Evolutionary conservation across 2,113 vertebrate species (phyloP).

Genomic region (Syngnathus scovelli): DNA sequence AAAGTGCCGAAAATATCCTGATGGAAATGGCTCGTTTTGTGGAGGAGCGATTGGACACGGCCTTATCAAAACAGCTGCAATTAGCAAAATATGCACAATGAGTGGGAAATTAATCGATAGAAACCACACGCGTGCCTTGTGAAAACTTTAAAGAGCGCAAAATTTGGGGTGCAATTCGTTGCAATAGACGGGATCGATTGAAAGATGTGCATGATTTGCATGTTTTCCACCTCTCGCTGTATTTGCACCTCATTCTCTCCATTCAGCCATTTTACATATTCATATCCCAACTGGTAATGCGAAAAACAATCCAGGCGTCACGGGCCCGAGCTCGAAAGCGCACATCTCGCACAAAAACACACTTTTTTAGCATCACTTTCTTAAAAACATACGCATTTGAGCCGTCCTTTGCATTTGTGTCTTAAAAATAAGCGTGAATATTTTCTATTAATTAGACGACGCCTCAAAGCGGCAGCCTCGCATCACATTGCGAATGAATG

Average conservation of each 20-base stretch:
- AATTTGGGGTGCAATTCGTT: slow-evolving; percentile 8
- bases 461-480: neutral
- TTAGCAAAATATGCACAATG: slow-evolving; percentile 49
- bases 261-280: slow-evolving; percentile 76
- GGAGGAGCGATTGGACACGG: slow-evolving; percentile 28
- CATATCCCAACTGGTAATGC: slow-evolving; percentile 72
- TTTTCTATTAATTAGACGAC: neutral
- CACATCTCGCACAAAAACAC: slow-evolving; percentile 10
- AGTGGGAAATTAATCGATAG: neutral
- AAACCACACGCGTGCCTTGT: slow-evolving; percentile 22
- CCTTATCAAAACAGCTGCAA: slow-evolving; percentile 56
- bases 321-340: slow-evolving; percentile 30
- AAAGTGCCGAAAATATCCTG: slow-evolving; percentile 14
- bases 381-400: neutral
- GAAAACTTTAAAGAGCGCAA: slow-evolving; percentile 37
- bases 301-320: slow-evolving; percentile 66
- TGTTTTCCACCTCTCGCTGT: slow-evolving; percentile 55
- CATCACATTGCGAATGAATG: neutral
- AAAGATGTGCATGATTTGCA: slow-evolving; percentile 18
- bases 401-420: neutral
- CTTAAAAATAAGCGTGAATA: neutral
- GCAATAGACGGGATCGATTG: slow-evolving; percentile 18
- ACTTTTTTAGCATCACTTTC: slow-evolving; percentile 41
- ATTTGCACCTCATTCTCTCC: slow-evolving; percentile 64
- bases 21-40: slow-evolving; percentile 21